A percentile compares a stretch with the other conserved stretches of the same genome.
Conservation (phyloP, 1,140 invertebrate genomes). For the Cotesia chilonis region DNA sequence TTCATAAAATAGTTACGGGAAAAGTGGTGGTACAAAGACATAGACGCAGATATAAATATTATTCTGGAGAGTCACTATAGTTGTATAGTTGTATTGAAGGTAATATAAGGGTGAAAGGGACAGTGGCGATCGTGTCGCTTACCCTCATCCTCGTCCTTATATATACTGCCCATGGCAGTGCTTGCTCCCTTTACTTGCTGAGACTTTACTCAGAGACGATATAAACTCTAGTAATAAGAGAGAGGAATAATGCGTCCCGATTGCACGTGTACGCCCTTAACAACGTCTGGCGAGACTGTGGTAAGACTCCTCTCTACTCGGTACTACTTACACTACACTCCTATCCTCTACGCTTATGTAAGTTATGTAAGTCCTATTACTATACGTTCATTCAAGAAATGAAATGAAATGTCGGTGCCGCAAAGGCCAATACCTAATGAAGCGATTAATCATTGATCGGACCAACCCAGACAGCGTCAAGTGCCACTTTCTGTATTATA, state of each 20-base stretch:
- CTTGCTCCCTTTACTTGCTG: background rate
- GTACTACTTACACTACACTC: background rate
- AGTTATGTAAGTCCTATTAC: background rate
- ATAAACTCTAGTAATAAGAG: no score
- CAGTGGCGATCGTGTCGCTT: conserved; percentile 59
- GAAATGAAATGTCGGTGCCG: background rate
- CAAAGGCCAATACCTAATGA: conserved; percentile 32
- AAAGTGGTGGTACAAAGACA: no score
- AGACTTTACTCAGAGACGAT: no score
- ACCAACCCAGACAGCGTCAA: conserved; percentile 41
- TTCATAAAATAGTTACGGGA: background rate
- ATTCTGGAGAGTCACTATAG: no score
- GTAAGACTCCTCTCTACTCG: background rate
- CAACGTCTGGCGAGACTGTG: conserved; percentile 32
- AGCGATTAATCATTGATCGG: conserved; percentile 43
- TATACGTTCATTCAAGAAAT: conserved; percentile 32
- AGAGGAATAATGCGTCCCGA: conserved; percentile 48
- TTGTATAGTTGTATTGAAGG: background rate
- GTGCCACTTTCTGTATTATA: conserved; percentile 32
- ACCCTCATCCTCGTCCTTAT: conserved; percentile 2
- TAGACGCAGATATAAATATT: background rate
- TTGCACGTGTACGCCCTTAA: conserved; percentile 31
- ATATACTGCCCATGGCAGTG: conserved; percentile 41
- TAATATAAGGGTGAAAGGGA: conserved; percentile 48
- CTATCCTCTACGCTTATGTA: background rate